phyloP scores from a whole-genome alignment of 2,888 invertebrate species.

The Brenthis daphne region DNA sequence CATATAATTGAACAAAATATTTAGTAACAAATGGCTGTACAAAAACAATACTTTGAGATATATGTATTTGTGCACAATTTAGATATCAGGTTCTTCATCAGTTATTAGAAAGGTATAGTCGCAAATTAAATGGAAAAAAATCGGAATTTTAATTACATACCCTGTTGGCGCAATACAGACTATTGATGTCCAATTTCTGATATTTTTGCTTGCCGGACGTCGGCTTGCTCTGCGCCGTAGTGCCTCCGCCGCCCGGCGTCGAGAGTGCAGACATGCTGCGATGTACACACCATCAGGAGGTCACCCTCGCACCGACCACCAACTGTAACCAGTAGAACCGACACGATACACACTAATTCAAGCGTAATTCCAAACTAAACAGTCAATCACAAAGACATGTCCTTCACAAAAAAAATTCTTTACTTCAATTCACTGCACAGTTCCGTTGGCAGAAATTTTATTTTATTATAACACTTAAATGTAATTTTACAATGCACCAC shows the following conservation, averaged over 20 bases:
- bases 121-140: too few species aligned
- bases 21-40: too few species aligned
- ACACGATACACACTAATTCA: constrained; percentile 48
- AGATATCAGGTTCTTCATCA: too few species aligned
- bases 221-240: constrained; percentile 82
- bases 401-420: constrained; percentile 49
- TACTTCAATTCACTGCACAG: constrained; percentile 35
- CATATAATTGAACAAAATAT: too few species aligned
- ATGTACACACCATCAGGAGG: constrained; percentile 92
- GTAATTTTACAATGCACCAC: constrained; percentile 45
- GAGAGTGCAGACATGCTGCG: constrained; percentile 98
- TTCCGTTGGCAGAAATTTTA: constrained; percentile 17
- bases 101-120: too few species aligned
- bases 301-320: constrained; percentile 78
- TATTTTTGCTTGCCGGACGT: constrained; percentile 94
- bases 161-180: constrained; percentile 93
- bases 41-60: not conserved
- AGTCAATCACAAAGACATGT: constrained; percentile 47
- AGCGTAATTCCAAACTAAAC: constrained; percentile 42
- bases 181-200: constrained; percentile 99
- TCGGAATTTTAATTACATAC: constrained; percentile 72
- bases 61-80: not conserved
- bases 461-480: constrained; percentile 26
- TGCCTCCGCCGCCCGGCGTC: constrained; percentile 87
- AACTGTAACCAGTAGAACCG: constrained; percentile 70